These are phyloP conservation scores for Mastigias papua DNA, from an alignment of 30 jellyfish, hydroid and myxozoan genomes.

Conservation along the genomic window DNA sequence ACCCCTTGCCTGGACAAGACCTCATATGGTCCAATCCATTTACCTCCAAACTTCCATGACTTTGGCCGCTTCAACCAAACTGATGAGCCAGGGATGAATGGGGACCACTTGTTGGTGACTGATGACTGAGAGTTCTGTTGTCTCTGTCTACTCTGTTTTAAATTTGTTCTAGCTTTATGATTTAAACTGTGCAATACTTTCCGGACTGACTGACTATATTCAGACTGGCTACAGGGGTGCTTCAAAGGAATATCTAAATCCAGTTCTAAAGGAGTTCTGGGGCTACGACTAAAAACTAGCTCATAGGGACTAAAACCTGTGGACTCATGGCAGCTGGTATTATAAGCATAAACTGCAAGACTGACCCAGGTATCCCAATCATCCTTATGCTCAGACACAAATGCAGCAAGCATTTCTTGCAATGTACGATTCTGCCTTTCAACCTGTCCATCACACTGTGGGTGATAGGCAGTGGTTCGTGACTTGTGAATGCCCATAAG, in stretches of 20 bases:
- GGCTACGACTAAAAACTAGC: conserved; percentile 14
- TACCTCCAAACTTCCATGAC: conserved; percentile 47
- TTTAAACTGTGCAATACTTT: background rate
- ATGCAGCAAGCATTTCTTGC: conserved; percentile 8
- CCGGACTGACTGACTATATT: conserved; percentile 24
- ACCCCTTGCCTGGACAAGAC: conserved; percentile 32
- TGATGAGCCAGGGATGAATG: conserved; percentile 19
- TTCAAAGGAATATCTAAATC: conserved; percentile 20
- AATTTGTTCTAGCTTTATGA: background rate
- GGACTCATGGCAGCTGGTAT: too few species aligned
- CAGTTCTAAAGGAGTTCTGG: conserved; percentile 18
- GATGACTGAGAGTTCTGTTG: conserved; percentile 3
- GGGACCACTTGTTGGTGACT: conserved; percentile 21
- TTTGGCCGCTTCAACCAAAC: conserved; percentile 44
- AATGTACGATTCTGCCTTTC: conserved; percentile 30
- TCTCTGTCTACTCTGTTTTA: conserved; percentile 4
- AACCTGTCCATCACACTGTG: conserved; percentile 53
- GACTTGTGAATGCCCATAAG: conserved; percentile 56
- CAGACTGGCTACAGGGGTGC: conserved; percentile 35
- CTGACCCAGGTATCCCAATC: background rate
- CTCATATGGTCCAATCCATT: conserved; percentile 33
- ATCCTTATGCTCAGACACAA: conserved; percentile 14
- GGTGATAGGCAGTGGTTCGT: conserved; percentile 70
- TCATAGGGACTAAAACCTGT: conserved; percentile 44
- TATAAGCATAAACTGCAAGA: too few species aligned